These are phyloP conservation scores for Anabacerthia variegaticeps DNA, from an alignment of 2,797 vertebrate genomes.

Conservation along the genomic window DNA sequence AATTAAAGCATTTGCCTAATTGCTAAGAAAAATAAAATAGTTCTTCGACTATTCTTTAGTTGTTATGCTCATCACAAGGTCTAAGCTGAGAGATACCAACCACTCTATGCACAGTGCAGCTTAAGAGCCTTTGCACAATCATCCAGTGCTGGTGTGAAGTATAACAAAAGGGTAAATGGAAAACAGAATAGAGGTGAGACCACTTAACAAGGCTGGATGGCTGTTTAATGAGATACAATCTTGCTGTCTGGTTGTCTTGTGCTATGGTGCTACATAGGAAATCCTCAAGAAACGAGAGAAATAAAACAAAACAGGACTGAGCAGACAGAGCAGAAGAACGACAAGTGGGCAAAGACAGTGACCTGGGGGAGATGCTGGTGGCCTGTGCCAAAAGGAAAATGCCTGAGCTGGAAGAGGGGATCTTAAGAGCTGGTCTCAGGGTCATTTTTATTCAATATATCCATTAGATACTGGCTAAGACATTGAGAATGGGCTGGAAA, in stretches of 20 bases:
- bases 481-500: not conserved
- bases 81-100: not conserved
- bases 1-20: not conserved
- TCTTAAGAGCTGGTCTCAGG: not conserved
- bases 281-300: not conserved
- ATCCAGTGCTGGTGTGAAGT: not conserved
- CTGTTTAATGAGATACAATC: not conserved
- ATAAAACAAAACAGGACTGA: not conserved
- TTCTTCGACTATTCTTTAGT: not conserved
- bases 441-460: not conserved
- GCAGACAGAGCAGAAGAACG: not conserved
- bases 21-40: not conserved
- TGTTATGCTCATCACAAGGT: not conserved
- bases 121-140: not conserved
- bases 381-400: not conserved
- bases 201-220: not conserved
- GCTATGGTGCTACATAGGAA: not conserved
- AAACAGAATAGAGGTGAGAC: not conserved
- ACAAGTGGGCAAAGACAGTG: not conserved
- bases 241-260: not conserved
- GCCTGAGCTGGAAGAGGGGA: not conserved
- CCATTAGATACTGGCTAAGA: not conserved
- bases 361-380: not conserved
- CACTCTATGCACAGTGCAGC: not conserved
- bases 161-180: not conserved